Evolutionary conservation across 1,140 invertebrate species (phyloP), one percentile per base, ranked within the genome.

Genomic region (Aphidius ervi): DNA sequence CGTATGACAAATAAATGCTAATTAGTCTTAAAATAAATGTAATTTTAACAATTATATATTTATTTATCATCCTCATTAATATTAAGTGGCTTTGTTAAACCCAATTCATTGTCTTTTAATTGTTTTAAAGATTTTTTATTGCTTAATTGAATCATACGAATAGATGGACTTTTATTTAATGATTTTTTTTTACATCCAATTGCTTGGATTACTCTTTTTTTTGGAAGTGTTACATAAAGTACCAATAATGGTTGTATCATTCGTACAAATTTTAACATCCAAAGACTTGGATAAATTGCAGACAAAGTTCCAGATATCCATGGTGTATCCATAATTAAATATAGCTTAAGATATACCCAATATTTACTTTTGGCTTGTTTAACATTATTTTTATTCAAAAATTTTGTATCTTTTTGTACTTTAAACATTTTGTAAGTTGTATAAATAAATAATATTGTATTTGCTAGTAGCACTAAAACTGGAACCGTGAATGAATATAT

Each of bases 311-410:
- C 67, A 6, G 71, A 68, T 0, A 77, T 8, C 67, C 69, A 75
- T 0, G 75, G 69, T 2, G 71, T 57, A 46, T 75, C 73, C 75
- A 75, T 75, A 7, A 74, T 54, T 2, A 74, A 53, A 41, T 77
- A 74, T 0, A 77, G 59, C 39, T 65, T 70, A 20, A 76, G 43
- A 46, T 67, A 75, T 9, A 74, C 55, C 6, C 74, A 69, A 39
- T 75, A 77, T 16, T 67, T 68, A 20, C 67, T 70, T 53, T 61
- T 74, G 0, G 62, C 56, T 3, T 63, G 63, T 1, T 37, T 61
- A 5, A 56, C 65, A 6, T 49, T 60, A 39, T 69, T 71, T 6
- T 62, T 58, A 23, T 63, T 60, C 0, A 60, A 58, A 3, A 65
- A 52, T 1, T 31, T 49, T 3, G 62, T 73, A 2, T 66, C 68